These are phyloP conservation scores for Rhinolophus sinicus DNA, from an alignment of 2,113 vertebrate species.

Conservation along the genomic window DNA sequence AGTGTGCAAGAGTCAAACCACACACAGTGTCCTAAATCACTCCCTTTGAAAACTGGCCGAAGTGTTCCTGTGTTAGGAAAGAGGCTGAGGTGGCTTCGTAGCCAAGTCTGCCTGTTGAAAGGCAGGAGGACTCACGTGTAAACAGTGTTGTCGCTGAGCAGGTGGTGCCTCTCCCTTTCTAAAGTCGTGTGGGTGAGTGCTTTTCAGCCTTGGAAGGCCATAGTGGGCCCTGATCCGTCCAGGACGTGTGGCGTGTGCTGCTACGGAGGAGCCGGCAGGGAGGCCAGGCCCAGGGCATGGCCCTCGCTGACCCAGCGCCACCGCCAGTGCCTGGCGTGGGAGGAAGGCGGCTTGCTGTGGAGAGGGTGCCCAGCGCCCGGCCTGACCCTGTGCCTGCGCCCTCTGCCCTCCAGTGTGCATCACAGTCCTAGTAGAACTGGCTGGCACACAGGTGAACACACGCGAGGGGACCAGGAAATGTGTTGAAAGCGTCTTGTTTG, in stretches of 20 bases:
- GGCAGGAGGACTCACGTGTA: rapidly evolving
- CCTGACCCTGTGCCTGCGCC: rapidly evolving
- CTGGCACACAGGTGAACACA: not conserved
- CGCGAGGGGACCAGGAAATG: not conserved
- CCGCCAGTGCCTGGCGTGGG: rapidly evolving
- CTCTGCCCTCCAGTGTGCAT: too few species aligned
- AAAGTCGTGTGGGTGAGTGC: rapidly evolving
- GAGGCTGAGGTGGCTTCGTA: rapidly evolving
- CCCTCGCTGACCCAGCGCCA: not conserved
- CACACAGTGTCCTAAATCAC: rapidly evolving
- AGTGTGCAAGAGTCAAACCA: rapidly evolving
- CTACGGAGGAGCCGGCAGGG: not conserved
- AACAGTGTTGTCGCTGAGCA: rapidly evolving
- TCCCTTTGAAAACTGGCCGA: rapidly evolving
- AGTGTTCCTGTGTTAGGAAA: not conserved
- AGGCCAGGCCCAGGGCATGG: too few species aligned
- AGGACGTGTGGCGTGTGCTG: rapidly evolving
- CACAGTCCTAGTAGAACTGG: not conserved
- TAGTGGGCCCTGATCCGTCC: rapidly evolving
- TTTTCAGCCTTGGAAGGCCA: rapidly evolving
- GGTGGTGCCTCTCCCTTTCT: not conserved
- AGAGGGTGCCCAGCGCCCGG: not conserved
- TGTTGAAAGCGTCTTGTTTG: not conserved
- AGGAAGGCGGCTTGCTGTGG: not conserved
- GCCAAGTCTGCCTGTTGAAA: not conserved